Evolutionary conservation across 2,113 vertebrate genomes (phyloP).

Genomic region (Scomber scombrus): DNA sequence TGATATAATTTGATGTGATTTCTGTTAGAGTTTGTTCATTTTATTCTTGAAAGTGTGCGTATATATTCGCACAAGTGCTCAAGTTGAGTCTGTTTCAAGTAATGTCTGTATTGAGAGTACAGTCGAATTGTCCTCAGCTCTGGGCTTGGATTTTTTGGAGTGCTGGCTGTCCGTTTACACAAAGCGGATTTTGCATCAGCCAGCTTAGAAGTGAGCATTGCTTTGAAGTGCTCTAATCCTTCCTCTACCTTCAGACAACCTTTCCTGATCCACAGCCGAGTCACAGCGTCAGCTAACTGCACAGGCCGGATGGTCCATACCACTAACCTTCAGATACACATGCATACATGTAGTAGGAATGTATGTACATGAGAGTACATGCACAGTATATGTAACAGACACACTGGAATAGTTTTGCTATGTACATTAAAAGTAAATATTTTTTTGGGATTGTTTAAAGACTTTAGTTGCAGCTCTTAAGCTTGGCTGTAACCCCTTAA

Average conservation of each 20-base stretch:
- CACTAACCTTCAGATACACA: conserved; percentile 32
- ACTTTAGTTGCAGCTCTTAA: too few relatives aligned
- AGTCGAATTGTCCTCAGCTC: conserved; percentile 55
- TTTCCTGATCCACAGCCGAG: conserved; percentile 66
- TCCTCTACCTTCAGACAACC: conserved; percentile 83
- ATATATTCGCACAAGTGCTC: conserved; percentile 9
- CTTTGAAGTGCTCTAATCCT: conserved; percentile 86
- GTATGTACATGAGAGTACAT: background rate
- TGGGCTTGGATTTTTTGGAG: conserved; percentile 53
- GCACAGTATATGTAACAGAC: background rate
- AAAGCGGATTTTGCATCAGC: conserved; percentile 83
- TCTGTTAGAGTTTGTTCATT: background rate
- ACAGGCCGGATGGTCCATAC: conserved; percentile 28
- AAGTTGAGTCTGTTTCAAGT: conserved; percentile 42
- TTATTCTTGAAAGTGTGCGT: conserved; percentile 1
- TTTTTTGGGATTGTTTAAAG: background rate
- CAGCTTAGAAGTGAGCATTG: conserved; percentile 79
- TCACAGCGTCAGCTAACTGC: conserved; percentile 51
- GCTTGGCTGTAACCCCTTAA: background rate
- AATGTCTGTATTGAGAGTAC: conserved; percentile 41
- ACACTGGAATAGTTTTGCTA: background rate
- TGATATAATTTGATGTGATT: background rate
- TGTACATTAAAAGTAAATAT: background rate
- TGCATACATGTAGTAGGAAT: background rate
- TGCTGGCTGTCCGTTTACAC: conserved; percentile 75